Evolutionary conservation across 2,888 invertebrate genomes (phyloP).

Genomic region (Cylindroiulus punctatus): DNA sequence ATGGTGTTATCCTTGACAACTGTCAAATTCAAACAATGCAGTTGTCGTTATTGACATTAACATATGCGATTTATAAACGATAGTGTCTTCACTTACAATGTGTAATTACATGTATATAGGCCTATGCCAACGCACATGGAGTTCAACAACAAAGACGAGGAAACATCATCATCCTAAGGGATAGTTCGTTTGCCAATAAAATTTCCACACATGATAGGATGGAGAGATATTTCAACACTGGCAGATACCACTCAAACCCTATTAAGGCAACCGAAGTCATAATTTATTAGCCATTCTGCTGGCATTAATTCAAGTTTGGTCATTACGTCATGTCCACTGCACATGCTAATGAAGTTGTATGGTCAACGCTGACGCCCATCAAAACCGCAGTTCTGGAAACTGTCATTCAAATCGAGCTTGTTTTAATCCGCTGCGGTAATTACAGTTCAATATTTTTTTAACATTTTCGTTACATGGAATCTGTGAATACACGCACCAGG

Average conservation of each 20-base stretch:
- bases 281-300: not conserved
- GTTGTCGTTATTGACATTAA: not conserved
- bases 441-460: too few relatives aligned
- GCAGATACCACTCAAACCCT: not conserved
- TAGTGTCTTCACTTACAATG: not conserved
- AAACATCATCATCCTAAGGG: not conserved
- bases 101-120: not conserved
- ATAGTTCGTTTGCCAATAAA: not conserved
- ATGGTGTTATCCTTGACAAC: not conserved
- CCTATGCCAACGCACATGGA: not conserved
- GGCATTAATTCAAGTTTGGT: constrained; percentile 18
- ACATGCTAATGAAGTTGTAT: not conserved
- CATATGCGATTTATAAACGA: not conserved
- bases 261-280: not conserved
- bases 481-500: too few relatives aligned
- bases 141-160: too few relatives aligned
- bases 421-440: too few relatives aligned
- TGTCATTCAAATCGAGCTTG: too few relatives aligned
- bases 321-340: not conserved
- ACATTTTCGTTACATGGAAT: too few relatives aligned
- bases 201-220: not conserved
- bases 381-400: not conserved
- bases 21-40: not conserved
- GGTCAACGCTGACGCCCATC: not conserved
- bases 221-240: not conserved